Conservation (phyloP, 2,797 vertebrate species). For the Dromococcyx pavoninus region DNA sequence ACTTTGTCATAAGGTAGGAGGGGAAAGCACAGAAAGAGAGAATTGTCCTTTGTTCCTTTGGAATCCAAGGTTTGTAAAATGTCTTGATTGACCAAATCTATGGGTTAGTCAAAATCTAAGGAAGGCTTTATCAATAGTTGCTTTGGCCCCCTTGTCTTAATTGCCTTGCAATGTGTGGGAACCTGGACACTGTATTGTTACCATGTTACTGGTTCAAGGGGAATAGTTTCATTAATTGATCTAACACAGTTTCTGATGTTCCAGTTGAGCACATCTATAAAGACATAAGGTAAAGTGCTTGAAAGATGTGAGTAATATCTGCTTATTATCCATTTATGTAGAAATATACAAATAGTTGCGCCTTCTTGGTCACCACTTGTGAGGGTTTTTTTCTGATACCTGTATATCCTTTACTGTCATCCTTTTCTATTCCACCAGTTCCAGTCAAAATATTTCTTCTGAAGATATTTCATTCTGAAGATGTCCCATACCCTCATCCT, state of each 20-base stretch:
- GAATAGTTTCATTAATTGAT: not conserved
- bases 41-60: not conserved
- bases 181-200: fast-evolving
- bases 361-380: fast-evolving
- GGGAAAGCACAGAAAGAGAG: not conserved
- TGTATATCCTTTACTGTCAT: not conserved
- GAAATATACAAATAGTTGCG: not conserved
- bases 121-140: not conserved
- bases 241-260: not conserved
- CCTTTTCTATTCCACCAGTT: not conserved
- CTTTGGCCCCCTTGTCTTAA: not conserved
- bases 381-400: not conserved
- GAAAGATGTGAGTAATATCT: not conserved
- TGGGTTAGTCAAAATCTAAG: not conserved
- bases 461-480: not conserved
- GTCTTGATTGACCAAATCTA: not conserved
- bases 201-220: not conserved
- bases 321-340: not conserved
- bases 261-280: not conserved
- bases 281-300: not conserved
- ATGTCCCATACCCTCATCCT: not conserved
- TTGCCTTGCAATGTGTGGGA: not conserved
- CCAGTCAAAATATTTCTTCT: not conserved
- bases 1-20: not conserved
- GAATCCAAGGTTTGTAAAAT: not conserved